A percentile compares a stretch with the other conserved stretches of the same genome.
Evolutionary conservation across 2,888 invertebrate species (phyloP).

Genomic region (Hyppa rectilinea): DNA sequence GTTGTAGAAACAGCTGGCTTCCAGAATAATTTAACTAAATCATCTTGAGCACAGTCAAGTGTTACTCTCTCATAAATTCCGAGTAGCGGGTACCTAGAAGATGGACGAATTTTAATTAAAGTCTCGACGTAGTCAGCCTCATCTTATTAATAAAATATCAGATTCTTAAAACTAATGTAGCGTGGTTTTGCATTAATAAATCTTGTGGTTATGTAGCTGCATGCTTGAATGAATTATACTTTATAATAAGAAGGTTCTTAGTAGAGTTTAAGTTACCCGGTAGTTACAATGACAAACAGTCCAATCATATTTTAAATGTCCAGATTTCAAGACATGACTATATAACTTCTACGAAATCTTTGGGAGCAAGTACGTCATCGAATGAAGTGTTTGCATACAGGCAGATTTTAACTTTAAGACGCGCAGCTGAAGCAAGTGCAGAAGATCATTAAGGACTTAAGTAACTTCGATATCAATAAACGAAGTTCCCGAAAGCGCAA

Average conservation of each 20-base stretch:
- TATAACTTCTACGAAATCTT: neutral
- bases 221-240: conserved; percentile 48
- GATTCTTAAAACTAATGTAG: conserved; percentile 63
- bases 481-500: conserved; percentile 81
- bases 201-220: conserved; percentile 47
- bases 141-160: conserved; percentile 68
- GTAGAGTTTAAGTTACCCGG: conserved; percentile 31
- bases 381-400: neutral
- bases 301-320: conserved; percentile 3
- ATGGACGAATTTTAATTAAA: conserved; percentile 78
- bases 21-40: conserved; percentile 73
- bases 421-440: conserved; percentile 13
- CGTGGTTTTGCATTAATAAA: conserved; percentile 57
- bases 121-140: conserved; percentile 61
- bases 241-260: conserved; percentile 39
- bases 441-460: conserved; percentile 50
- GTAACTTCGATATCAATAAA: conserved; percentile 77
- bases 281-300: conserved; percentile 24
- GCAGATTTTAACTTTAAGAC: neutral
- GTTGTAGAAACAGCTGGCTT: conserved; percentile 72
- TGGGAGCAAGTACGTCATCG: neutral
- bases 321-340: neutral
- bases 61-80: conserved; percentile 73
- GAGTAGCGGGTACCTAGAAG: conserved; percentile 64
- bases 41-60: conserved; percentile 73